Evolutionary conservation across 2,888 invertebrate species (phyloP), one percentile per base, ranked within the genome.

Genomic region (Apamea monoglypha): DNA sequence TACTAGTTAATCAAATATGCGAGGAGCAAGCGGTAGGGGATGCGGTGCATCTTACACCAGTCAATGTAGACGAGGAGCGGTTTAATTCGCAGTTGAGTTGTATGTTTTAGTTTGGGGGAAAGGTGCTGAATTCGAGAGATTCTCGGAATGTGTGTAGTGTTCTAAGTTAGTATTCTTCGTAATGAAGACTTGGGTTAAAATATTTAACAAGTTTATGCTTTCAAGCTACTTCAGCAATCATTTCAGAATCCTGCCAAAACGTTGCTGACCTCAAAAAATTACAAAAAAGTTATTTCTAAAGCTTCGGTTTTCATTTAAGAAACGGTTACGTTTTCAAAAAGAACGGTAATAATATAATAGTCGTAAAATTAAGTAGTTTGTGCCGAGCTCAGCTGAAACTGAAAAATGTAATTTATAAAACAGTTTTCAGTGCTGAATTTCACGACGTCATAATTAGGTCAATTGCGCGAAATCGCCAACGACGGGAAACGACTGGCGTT

Each of bases 371-470:
- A 85, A 80, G 81, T 83, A 78, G 85, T 87, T 76, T 53, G 53
- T 40, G 70, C 71, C 64, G 47, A 84, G 78, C 77, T 66, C 74
- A 68, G 78, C 76, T 82, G 61, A 67, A 85, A 87, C 53, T 83
- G 73, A 78, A 82, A 87, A 87, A 83, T 80, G 10, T 72, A 85
- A 78, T 87, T 89, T 86, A 87, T 80, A 76, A 77, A 87, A 87
- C 82, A 75, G 74, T 84, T 86, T 89, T 84, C 84, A 88, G 77
- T 80, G 87, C 78, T 85, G 80, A 85, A 87, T 88, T 85, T 86
- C 80, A 71, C 81, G 79, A 80, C 78, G 79, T 77, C 83, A 88
- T 91, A 92, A 92, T 91, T 92, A 88, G 92, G 92, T 91, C 91
- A 91, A 92, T 91, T 90, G 91, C 85, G 80, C 82, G 84, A 91